Percentiles rank a stretch among this genome's conserved stretches.
These are phyloP conservation scores for Chloroclystis v-ata DNA, from an alignment of 2,888 invertebrate species.

Conservation along the genomic window DNA sequence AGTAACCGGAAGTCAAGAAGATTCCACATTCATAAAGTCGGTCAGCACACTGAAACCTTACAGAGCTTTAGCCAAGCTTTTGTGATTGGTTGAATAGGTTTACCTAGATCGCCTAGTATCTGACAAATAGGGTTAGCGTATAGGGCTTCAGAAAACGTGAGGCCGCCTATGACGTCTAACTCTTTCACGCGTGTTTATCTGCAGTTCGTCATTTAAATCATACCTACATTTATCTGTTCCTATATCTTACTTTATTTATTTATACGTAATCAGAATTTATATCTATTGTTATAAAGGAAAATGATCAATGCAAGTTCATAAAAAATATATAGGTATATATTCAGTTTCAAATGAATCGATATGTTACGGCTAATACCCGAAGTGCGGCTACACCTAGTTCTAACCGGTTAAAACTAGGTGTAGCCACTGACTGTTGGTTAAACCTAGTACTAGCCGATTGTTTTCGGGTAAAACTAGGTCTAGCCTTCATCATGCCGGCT, in stretches of 20 bases:
- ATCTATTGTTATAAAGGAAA: too few species aligned
- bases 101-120: slow-evolving; percentile 41
- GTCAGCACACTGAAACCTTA: slow-evolving; percentile 14
- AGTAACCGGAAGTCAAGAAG: slow-evolving; percentile 2
- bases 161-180: slow-evolving; percentile 40
- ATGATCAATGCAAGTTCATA: too few species aligned
- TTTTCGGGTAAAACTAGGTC: too few species aligned
- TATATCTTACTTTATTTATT: slow-evolving; percentile 21
- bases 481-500: too few species aligned
- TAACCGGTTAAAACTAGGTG: too few species aligned
- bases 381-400: too few species aligned
- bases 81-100: slow-evolving; percentile 35
- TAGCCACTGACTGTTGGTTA: too few species aligned
- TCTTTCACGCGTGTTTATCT: slow-evolving; percentile 44
- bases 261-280: not conserved
- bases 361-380: too few species aligned
- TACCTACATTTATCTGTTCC: too few species aligned
- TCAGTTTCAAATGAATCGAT: too few species aligned
- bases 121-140: slow-evolving; percentile 63
- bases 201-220: slow-evolving; percentile 30
- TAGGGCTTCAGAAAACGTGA: slow-evolving; percentile 63
- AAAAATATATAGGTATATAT: too few species aligned
- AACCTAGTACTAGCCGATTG: too few species aligned
- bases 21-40: not conserved
- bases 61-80: slow-evolving; percentile 15